Conservation (phyloP, 1,140 invertebrate genomes). For the Lutraria rhynchaena region DNA sequence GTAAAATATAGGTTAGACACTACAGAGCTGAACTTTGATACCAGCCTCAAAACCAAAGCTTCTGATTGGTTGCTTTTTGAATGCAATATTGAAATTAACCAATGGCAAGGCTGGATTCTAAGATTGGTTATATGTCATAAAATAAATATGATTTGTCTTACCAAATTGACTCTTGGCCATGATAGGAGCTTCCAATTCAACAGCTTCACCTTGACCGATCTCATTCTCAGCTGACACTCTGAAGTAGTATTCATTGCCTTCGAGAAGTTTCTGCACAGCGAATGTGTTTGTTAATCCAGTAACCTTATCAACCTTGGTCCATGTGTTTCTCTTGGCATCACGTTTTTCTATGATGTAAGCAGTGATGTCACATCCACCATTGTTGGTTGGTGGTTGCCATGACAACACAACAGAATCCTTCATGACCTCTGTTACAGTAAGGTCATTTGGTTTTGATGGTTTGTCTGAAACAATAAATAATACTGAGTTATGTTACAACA, state of each 20-base stretch:
- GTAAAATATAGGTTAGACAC: too few relatives aligned
- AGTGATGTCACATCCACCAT: conserved; percentile 90
- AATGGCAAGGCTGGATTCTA: too few relatives aligned
- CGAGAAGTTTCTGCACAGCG: conserved; percentile 92
- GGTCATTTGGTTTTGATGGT: conserved; percentile 94
- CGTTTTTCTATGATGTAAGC: conserved; percentile 96
- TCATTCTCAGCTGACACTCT: conserved; percentile 95
- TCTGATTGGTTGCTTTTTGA: too few relatives aligned
- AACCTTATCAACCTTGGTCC: conserved; percentile 87
- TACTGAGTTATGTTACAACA: too few relatives aligned
- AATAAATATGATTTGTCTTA: conserved; percentile 63
- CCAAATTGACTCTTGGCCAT: conserved; percentile 81
- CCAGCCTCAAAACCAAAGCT: too few relatives aligned
- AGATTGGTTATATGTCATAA: too few relatives aligned
- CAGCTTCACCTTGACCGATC: conserved; percentile 88
- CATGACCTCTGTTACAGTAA: conserved; percentile 72
- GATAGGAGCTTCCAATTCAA: conserved; percentile 87
- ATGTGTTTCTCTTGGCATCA: conserved; percentile 95
- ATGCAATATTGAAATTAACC: too few relatives aligned
- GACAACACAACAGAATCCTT: conserved; percentile 82
- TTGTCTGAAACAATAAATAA: too few relatives aligned
- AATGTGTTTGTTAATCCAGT: conserved; percentile 70
- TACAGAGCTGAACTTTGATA: too few relatives aligned
- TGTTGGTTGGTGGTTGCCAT: conserved; percentile 91
- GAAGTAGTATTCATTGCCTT: conserved; percentile 96